A percentile compares a stretch with the other conserved stretches of the same genome.
phyloP scores from a whole-genome alignment of 2,888 invertebrate genomes.

The Drosophila merina region DNA sequence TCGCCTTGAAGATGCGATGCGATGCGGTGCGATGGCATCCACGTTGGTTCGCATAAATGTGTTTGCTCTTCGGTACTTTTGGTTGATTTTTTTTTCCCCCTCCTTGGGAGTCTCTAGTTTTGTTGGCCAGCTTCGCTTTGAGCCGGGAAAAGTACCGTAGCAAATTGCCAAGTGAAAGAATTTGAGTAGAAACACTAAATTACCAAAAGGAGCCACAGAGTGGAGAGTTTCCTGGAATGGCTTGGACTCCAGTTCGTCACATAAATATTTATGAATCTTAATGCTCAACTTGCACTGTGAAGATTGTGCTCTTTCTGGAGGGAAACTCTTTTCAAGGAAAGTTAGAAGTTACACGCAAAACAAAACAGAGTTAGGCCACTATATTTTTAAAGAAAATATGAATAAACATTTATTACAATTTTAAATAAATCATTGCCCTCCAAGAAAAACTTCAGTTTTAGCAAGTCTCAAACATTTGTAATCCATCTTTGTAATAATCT shows the following conservation, averaged over 20 bases:
- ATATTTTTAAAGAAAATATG: too few species aligned
- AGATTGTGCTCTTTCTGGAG: neutral
- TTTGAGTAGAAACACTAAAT: constrained; percentile 62
- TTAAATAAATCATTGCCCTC: too few species aligned
- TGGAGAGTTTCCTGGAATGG: constrained; percentile 52
- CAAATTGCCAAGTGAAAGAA: constrained; percentile 68
- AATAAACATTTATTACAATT: too few species aligned
- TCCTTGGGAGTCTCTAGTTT: neutral
- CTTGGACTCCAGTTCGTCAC: constrained; percentile 39
- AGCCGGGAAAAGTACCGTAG: constrained; percentile 67
- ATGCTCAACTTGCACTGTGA: constrained; percentile 7
- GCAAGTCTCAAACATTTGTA: too few species aligned
- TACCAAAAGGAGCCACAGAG: constrained; percentile 50
- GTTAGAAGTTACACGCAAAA: neutral
- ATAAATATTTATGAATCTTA: constrained; percentile 70
- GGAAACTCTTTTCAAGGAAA: neutral
- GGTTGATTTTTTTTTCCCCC: neutral
- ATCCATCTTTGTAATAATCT: too few species aligned
- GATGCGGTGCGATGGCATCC: constrained; percentile 44
- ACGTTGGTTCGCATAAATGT: constrained; percentile 72
- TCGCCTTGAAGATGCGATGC: constrained; percentile 60
- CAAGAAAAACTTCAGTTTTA: too few species aligned
- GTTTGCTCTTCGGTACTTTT: constrained; percentile 32
- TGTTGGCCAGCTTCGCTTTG: constrained; percentile 27
- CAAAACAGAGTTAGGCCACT: neutral